Evolutionary conservation across 2,113 vertebrate species (phyloP), one percentile per base, ranked within the genome.

Genomic region (Collichthys lucidus): DNA sequence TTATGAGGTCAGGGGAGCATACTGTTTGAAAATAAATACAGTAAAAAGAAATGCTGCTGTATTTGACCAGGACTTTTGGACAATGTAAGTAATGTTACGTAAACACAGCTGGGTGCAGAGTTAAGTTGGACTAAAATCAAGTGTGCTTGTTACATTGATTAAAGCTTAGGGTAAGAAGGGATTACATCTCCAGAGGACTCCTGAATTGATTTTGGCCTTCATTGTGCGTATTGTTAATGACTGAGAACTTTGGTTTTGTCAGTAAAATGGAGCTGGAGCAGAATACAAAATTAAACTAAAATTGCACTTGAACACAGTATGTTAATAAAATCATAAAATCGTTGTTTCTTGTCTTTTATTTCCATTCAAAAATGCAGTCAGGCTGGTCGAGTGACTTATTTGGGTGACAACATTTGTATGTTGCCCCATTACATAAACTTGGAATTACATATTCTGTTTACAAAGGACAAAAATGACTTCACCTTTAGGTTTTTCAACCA

Each of bases 141-240:
- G 47, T 10, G 7, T 56, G 75, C 65, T 82, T 86, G 70, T 83
- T 74, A 57, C 71, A 91, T 92, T 85, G 87, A 90, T 88, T 77
- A 70, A 52, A 83, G 79, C 56, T 89, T 73, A 77, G 75, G 74
- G 73, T 83, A 83, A 82, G 69, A 62, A 81, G 73, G 79, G 89
- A 89, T 92, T 86, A 83, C 81, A 88, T 86, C 74, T 88, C 79
- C 19, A 82, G 83, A 81, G 74, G 74, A 74, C 56, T 88, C 72
- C 83, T 75, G 42, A 8, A 89, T 92, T 44, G 85, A 90, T 86
- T 78, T 67, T 62, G 26, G 81, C 68, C 76, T 80, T 76, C n/a
- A 59, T 46, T 84, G 60, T 86, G 63, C 61, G 42, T 55, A 50
- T 64, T 72, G 68, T 74, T 87, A 85, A 90, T 83, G 75, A 86